Conservation (phyloP, 2,888 invertebrate species). For the Xestia rhomboidea region DNA sequence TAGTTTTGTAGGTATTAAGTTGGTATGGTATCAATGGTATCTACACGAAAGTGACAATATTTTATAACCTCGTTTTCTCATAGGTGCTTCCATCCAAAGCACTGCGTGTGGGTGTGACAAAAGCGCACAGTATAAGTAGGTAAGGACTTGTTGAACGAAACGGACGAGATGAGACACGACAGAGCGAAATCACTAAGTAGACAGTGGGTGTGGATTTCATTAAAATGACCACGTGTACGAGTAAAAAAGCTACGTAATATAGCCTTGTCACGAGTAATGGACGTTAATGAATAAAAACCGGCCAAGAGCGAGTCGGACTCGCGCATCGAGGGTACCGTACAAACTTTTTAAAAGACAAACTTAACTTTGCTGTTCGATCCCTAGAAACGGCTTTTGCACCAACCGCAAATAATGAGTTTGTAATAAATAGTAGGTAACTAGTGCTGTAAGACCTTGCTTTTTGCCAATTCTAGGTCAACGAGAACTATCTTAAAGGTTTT, state of each 20-base stretch:
- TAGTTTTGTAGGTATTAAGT: conserved; percentile 1
- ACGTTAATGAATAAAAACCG: no score
- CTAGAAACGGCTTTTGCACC: no score
- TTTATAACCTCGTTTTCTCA: not conserved
- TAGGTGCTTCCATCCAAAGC: not conserved
- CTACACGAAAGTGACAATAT: conserved; percentile 3
- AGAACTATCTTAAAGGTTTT: no score
- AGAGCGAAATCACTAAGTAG: conserved; percentile 14
- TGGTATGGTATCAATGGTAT: not conserved
- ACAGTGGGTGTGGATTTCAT: not conserved
- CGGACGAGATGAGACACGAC: conserved; percentile 15
- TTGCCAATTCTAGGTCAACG: no score
- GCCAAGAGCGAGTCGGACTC: no score
- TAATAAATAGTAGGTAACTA: no score
- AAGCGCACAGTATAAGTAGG: not conserved
- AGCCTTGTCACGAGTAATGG: not conserved
- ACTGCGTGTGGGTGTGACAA: not conserved
- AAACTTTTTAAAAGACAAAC: no score
- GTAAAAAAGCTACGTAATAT: not conserved
- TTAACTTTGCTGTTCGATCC: no score
- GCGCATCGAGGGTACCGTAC: no score
- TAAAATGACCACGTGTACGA: not conserved
- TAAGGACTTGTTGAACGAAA: conserved; percentile 1
- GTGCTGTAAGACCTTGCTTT: no score
- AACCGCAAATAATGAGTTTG: no score